Conservation (phyloP, 2,888 invertebrate genomes). For the Sphaeridia pumilis region DNA sequence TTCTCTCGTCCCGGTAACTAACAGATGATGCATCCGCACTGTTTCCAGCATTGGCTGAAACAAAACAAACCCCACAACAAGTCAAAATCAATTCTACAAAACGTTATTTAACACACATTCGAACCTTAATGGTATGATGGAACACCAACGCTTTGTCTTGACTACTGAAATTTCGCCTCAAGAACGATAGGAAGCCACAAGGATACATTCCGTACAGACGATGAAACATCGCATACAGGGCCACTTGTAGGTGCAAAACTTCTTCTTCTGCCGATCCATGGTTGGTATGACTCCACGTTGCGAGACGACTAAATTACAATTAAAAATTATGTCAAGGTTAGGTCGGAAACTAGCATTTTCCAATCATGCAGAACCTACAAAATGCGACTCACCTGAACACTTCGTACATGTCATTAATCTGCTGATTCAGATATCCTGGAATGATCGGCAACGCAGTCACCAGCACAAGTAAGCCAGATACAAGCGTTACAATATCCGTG, state of each 20-base stretch:
- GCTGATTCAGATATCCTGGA: conserved; percentile 56
- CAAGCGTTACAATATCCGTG: conserved; percentile 64
- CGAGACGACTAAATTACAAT: conserved; percentile 48
- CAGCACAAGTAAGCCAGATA: conserved; percentile 73
- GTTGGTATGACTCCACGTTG: conserved; percentile 55
- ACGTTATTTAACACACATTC: too few relatives aligned
- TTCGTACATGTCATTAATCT: conserved; percentile 62
- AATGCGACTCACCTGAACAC: conserved; percentile 57
- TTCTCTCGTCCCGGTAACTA: conserved; percentile 48
- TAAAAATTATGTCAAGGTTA: not conserved
- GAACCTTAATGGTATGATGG: conserved; percentile 62
- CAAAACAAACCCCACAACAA: too few relatives aligned
- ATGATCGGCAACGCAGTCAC: conserved; percentile 74
- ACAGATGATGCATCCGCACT: conserved; percentile 75
- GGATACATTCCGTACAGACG: conserved; percentile 88
- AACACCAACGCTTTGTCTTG: conserved; percentile 56
- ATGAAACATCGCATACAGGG: conserved; percentile 73
- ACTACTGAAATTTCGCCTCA: conserved; percentile 58
- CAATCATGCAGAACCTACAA: too few relatives aligned
- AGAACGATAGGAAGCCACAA: conserved; percentile 70
- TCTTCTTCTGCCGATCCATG: conserved; percentile 49
- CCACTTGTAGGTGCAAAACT: conserved; percentile 65
- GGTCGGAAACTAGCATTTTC: too few relatives aligned
- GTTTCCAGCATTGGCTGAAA: conserved; percentile 67
- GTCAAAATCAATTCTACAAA: too few relatives aligned